Percentiles rank a stretch among this genome's conserved stretches.
phyloP scores from a whole-genome alignment of 2,113 vertebrate genomes.

The Pollimyrus isidori region DNA sequence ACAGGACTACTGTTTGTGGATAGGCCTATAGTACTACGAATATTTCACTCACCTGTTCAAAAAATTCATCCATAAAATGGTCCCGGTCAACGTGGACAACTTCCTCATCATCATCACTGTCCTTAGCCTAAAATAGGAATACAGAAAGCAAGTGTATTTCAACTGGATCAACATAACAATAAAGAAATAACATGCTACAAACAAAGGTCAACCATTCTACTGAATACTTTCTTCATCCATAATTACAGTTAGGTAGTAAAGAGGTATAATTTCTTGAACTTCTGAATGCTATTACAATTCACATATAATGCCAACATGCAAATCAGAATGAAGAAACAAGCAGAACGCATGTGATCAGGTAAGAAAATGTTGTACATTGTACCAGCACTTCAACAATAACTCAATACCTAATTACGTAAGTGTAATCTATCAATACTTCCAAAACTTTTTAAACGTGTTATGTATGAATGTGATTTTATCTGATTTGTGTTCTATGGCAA shows the following conservation, averaged over 20 bases:
- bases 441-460: background rate
- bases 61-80: constrained; percentile 94
- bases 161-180: background rate
- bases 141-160: constrained; percentile 12
- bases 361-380: background rate
- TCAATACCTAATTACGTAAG: background rate
- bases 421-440: background rate
- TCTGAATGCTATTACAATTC: background rate
- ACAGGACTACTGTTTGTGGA: background rate
- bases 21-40: background rate
- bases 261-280: background rate
- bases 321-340: background rate
- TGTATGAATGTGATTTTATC: background rate
- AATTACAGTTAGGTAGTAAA: background rate
- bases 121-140: constrained; percentile 69
- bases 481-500: background rate
- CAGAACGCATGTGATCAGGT: background rate
- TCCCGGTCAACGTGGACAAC: constrained; percentile 86
- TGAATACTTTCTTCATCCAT: background rate
- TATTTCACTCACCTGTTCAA: constrained; percentile 72
- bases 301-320: background rate
- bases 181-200: background rate
- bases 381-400: background rate
- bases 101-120: constrained; percentile 90
- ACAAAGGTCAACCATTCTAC: background rate